Percentiles rank a stretch among this genome's conserved stretches.
phyloP scores from a whole-genome alignment of 2,113 vertebrate genomes.

The Bubo blakistoni region DNA sequence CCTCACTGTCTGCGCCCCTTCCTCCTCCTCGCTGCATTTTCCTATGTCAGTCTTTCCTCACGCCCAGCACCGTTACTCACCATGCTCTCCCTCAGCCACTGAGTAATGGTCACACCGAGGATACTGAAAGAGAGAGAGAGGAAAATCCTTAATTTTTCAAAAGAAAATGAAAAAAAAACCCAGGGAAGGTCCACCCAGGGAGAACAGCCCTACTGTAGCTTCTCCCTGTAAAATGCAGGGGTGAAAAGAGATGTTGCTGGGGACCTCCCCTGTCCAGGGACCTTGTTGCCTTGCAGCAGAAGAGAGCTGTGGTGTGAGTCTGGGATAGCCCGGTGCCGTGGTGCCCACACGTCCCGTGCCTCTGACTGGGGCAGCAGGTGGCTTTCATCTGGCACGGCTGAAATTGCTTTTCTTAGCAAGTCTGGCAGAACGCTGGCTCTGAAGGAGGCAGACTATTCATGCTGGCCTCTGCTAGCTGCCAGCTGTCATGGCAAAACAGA shows the following conservation, averaged over 20 bases:
- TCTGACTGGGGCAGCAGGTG: not conserved
- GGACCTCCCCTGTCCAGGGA: not conserved
- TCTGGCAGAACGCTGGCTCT: not conserved
- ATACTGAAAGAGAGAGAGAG: not conserved
- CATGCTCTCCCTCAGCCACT: not conserved
- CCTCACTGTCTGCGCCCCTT: not conserved
- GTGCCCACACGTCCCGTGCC: not conserved
- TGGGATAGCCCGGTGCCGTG: not conserved
- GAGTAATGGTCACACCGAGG: not conserved
- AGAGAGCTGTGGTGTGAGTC: not conserved
- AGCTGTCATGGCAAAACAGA: constrained; percentile 39
- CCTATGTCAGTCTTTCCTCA: constrained; percentile 9
- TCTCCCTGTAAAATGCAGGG: not conserved
- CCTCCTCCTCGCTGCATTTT: not conserved
- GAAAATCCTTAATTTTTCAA: not conserved
- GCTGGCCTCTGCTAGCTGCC: constrained; percentile 38
- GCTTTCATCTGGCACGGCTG: not conserved
- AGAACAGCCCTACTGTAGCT: not conserved
- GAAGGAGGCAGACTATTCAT: not conserved
- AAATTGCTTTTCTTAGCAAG: not conserved
- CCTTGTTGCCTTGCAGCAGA: not conserved
- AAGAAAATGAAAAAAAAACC: not conserved
- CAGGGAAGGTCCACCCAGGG: not conserved
- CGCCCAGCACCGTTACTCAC: not conserved
- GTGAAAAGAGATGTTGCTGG: not conserved